phyloP scores from a whole-genome alignment of 1,140 invertebrate genomes.

The Mactra quadrangularis region DNA sequence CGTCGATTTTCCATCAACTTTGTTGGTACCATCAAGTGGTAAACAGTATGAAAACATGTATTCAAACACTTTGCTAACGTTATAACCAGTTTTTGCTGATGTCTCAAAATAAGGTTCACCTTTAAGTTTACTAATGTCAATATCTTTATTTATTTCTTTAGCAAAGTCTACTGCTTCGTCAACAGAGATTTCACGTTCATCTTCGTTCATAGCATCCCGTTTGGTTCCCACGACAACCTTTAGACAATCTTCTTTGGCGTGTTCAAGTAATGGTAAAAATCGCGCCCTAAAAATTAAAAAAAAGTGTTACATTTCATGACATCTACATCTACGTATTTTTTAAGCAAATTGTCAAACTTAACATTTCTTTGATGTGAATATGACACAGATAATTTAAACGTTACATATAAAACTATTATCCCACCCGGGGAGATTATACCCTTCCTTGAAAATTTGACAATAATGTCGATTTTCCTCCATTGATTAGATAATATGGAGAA shows the following conservation, averaged over 20 bases:
- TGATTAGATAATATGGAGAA: too few species aligned
- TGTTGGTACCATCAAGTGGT: constrained; percentile 72
- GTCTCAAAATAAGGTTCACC: constrained; percentile 83
- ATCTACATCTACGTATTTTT: too few species aligned
- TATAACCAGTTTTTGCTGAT: constrained; percentile 80
- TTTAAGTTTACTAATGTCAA: constrained; percentile 68
- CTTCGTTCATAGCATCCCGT: constrained; percentile 75
- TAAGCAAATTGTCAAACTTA: too few species aligned
- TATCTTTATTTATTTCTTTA: constrained; percentile 77
- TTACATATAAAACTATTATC: too few species aligned
- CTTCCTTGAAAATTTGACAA: too few species aligned
- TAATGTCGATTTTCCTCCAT: too few species aligned
- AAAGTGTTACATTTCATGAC: too few species aligned
- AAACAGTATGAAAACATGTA: constrained; percentile 81
- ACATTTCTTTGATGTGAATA: too few species aligned
- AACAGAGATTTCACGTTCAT: constrained; percentile 70
- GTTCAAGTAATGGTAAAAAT: constrained; percentile 81
- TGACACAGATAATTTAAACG: too few species aligned
- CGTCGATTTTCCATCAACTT: not conserved
- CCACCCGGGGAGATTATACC: too few species aligned
- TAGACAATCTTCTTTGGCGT: constrained; percentile 79
- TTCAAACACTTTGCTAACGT: constrained; percentile 82
- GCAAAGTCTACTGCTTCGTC: constrained; percentile 78
- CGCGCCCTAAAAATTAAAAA: constrained; percentile 74
- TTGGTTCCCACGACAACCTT: constrained; percentile 83